These are phyloP conservation scores for Limonius californicus DNA, from an alignment of 1,140 invertebrate genomes.

Conservation along the genomic window DNA sequence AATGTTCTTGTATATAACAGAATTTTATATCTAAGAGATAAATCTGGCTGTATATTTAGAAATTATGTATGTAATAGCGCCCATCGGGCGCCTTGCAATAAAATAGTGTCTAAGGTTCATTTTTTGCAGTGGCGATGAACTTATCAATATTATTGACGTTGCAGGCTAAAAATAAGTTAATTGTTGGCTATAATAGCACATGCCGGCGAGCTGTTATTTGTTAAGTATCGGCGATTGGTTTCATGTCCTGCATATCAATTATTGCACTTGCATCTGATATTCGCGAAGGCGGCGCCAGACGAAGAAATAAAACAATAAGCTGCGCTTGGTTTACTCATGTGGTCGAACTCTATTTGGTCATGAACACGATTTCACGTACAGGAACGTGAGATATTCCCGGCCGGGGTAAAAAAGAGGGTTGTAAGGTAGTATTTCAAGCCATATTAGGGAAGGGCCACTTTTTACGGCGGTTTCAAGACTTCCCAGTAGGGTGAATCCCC, in stretches of 20 bases:
- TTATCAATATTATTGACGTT: no score
- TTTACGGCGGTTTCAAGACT: no score
- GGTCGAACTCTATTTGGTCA: neutral
- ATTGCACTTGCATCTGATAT: slow-evolving; percentile 2
- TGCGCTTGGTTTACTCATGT: slow-evolving; percentile 1
- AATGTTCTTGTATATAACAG: no score
- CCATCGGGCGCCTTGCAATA: no score
- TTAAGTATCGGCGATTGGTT: neutral
- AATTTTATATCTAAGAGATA: no score
- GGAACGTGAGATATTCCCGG: neutral
- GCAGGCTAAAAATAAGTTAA: neutral
- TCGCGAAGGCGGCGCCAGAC: neutral
- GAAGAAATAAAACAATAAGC: slow-evolving; percentile 2
- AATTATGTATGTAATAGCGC: no score
- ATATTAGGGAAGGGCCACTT: no score
- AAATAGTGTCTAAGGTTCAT: no score
- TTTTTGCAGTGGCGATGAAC: no score
- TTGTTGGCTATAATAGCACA: neutral
- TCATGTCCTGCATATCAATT: neutral
- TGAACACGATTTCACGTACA: neutral
- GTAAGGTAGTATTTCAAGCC: neutral
- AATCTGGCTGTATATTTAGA: no score
- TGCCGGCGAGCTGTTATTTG: neutral
- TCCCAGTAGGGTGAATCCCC: no score
- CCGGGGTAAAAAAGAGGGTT: neutral